phyloP scores from a whole-genome alignment of 2,113 vertebrate genomes.

The Eretmochelys imbricata region DNA sequence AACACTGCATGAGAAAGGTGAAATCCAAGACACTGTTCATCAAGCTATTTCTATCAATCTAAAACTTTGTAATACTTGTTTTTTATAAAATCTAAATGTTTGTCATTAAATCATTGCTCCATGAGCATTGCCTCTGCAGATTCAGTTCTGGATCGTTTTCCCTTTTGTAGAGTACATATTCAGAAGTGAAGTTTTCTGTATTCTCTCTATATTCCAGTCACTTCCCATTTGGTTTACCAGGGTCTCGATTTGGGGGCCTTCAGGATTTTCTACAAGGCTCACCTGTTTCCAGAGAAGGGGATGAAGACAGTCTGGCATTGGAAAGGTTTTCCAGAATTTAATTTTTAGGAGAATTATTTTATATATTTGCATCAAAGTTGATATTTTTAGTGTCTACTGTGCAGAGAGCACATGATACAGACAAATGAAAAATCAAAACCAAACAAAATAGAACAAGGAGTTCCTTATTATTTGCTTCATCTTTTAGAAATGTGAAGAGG shows the following conservation, averaged over 20 bases:
- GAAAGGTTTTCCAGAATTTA: background rate
- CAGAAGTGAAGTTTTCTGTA: fast-evolving
- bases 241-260: background rate
- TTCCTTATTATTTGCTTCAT: background rate
- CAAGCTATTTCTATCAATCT: background rate
- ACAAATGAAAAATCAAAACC: background rate
- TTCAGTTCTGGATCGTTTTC: background rate
- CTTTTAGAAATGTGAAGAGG: background rate
- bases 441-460: background rate
- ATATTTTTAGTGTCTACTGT: background rate
- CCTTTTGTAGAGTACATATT: background rate
- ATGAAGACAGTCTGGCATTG: background rate
- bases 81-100: background rate
- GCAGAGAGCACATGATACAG: background rate
- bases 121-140: background rate
- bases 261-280: background rate
- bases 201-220: background rate
- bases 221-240: fast-evolving
- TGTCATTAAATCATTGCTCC: background rate
- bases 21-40: background rate
- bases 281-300: background rate
- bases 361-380: background rate
- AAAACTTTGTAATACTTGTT: background rate
- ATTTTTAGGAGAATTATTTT: background rate
- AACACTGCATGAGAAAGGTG: background rate